These are phyloP conservation scores for Cebidichthys violaceus DNA, from an alignment of 2,113 vertebrate genomes.

Conservation along the genomic window DNA sequence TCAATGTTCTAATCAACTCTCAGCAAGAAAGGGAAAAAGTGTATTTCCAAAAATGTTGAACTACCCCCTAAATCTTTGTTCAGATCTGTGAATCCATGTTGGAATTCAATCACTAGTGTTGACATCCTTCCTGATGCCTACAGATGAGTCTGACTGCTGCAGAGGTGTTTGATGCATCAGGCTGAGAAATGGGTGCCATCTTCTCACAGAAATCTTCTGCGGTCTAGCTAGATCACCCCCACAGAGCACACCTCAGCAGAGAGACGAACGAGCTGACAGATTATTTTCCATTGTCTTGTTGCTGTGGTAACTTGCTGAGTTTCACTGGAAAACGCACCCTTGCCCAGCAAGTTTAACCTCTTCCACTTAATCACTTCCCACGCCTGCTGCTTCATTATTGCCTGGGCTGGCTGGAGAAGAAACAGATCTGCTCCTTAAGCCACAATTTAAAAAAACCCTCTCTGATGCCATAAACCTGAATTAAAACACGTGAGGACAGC, in stretches of 20 bases:
- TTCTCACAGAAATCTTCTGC: conserved; percentile 9
- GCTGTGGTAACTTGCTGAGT: conserved; percentile 74
- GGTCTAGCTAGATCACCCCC: conserved; percentile 18
- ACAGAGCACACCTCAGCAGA: conserved; percentile 48
- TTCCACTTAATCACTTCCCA: conserved; percentile 73
- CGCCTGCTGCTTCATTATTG: conserved; percentile 53
- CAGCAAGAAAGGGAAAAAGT: background rate
- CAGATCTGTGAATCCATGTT: background rate
- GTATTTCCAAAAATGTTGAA: background rate
- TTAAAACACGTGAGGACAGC: background rate
- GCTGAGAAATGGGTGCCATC: conserved; percentile 16
- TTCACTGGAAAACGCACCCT: conserved; percentile 75
- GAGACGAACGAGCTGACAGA: conserved; percentile 64
- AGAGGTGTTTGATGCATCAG: conserved; percentile 6
- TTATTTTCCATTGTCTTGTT: conserved; percentile 78
- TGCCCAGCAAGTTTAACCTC: conserved; percentile 79
- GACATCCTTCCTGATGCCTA: background rate
- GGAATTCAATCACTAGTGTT: background rate
- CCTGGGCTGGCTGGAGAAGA: conserved; percentile 26
- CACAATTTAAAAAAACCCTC: background rate
- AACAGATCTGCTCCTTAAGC: conserved; percentile 5
- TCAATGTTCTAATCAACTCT: background rate
- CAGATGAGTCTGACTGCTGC: background rate
- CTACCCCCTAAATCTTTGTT: background rate
- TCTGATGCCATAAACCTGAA: background rate